These are phyloP conservation scores for Drosophila ochracea DNA, from an alignment of 2,888 invertebrate species.

Conservation along the genomic window DNA sequence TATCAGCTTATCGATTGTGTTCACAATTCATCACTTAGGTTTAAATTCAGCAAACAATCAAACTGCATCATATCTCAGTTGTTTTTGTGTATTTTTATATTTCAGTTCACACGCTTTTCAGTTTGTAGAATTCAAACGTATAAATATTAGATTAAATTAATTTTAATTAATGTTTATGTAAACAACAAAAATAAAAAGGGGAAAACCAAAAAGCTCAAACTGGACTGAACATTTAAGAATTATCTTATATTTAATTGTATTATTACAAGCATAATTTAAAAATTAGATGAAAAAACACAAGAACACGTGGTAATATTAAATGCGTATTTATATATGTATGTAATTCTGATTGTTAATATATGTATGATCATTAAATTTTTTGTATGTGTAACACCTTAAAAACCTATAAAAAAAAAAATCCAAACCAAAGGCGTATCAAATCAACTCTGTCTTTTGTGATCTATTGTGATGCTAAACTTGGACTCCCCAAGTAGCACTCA, in stretches of 20 bases:
- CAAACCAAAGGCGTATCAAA: conserved; percentile 57
- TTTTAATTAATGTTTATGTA: conserved; percentile 67
- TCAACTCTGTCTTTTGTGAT: conserved; percentile 80
- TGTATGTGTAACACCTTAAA: conserved; percentile 58
- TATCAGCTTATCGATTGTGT: not conserved
- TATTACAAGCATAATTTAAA: conserved; percentile 52
- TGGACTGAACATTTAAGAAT: conserved; percentile 82
- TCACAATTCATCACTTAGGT: conserved; percentile 15
- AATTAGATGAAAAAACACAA: conserved; percentile 1
- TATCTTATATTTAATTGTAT: conserved; percentile 70
- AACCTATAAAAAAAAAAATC: conserved; percentile 15
- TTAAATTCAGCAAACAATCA: conserved; percentile 46
- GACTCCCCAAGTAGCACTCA: conserved; percentile 72
- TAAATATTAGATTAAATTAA: conserved; percentile 70
- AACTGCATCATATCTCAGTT: conserved; percentile 32
- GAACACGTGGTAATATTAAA: conserved; percentile 47
- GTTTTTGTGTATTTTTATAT: conserved; percentile 4
- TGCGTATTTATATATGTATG: conserved; percentile 61
- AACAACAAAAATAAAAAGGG: conserved; percentile 62
- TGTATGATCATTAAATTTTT: conserved; percentile 43
- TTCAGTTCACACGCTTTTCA: conserved; percentile 18
- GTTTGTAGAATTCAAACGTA: conserved; percentile 56
- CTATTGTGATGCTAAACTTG: conserved; percentile 77
- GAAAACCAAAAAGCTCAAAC: conserved; percentile 82
- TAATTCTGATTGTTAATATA: conserved; percentile 68